Base-by-base conservation (phyloP, 2,888 invertebrate species). In the Acrobeloides nanus region DNA sequence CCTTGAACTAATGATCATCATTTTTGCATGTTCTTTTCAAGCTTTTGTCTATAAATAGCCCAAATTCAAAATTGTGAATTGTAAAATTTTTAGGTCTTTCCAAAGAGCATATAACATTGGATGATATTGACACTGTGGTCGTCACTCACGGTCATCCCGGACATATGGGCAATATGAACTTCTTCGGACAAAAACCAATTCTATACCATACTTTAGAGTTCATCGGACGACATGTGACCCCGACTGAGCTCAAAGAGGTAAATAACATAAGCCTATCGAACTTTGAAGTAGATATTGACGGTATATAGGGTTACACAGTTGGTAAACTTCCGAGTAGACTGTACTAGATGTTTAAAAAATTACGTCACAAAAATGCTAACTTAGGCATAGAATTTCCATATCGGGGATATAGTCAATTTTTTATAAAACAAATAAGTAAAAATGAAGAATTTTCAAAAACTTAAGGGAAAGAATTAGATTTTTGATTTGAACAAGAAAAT, bases 81-180 rank as follows among this genome's bases (percentile, higher is more conserved):
- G n/a, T 15, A 29, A 43, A 25, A 10, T 18, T 55, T 64, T 32
- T 47, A 66, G 68, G 64, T 51, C 58, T 68, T 27, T 52, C 66
- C 29, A 62, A 64, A 51, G 65, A 68, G 45, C 53, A 52, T 18
- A 61, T 68, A 26, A 57, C 64, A 21, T 54, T 68, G 27, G 66
- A 68, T 42, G 61, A 68, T 48, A 63, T 68, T 46, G 58, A 64
- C 47, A 57, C 58, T 25, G 68, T 68, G 21, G 68, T 68, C 41
- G 61, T 68, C 47, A 68, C 68, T 21, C 67, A 68, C 52, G 66
- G 58, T 26, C 66, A 68, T 32, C 68, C 66, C 29, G 66, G 64
- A 37, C 62, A 64, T 53, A 64, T 68, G 62, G 68, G 68, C 35
- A 68, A 68, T 53, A 54, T 68, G 60, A 68, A 68, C 58, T 68